Evolutionary conservation across 2,888 invertebrate genomes (phyloP).

Genomic region (Xestia xanthographa): DNA sequence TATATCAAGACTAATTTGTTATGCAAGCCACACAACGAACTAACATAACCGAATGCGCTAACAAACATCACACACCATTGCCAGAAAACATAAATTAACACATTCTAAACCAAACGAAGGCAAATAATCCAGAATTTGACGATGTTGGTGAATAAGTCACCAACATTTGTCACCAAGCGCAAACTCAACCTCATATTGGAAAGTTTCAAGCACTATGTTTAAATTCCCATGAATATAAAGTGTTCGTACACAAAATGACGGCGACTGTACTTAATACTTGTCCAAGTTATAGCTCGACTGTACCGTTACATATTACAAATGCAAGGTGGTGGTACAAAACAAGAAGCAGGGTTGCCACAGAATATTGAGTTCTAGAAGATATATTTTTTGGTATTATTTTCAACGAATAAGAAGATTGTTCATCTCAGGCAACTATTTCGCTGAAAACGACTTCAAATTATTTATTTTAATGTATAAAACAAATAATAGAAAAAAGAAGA

Average conservation of each 20-base stretch:
- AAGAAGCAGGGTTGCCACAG: constrained; percentile 46
- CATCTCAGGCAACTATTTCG: background rate
- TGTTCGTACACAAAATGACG: constrained; percentile 38
- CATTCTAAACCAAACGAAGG: background rate
- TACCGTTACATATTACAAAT: constrained; percentile 66
- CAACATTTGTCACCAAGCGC: constrained; percentile 2
- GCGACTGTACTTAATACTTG: constrained; percentile 58
- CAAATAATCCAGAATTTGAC: constrained; percentile 7
- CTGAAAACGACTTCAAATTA: background rate
- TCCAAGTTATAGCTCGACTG: constrained; percentile 53
- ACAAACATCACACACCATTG: constrained; percentile 24
- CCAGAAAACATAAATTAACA: constrained; percentile 9
- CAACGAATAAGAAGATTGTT: background rate
- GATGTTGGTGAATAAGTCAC: background rate
- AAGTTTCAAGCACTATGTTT: constrained; percentile 49
- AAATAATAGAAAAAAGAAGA: background rate
- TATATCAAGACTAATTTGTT: background rate
- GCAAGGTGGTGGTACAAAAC: constrained; percentile 53
- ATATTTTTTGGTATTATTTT: background rate
- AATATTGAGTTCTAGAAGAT: background rate
- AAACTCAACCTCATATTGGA: constrained; percentile 41
- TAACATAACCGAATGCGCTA: background rate
- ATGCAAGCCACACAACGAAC: background rate
- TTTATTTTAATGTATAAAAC: background rate
- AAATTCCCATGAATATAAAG: constrained; percentile 52